Evolutionary conservation across 2,888 invertebrate genomes (phyloP).

Genomic region (Baronia brevicornis): DNA sequence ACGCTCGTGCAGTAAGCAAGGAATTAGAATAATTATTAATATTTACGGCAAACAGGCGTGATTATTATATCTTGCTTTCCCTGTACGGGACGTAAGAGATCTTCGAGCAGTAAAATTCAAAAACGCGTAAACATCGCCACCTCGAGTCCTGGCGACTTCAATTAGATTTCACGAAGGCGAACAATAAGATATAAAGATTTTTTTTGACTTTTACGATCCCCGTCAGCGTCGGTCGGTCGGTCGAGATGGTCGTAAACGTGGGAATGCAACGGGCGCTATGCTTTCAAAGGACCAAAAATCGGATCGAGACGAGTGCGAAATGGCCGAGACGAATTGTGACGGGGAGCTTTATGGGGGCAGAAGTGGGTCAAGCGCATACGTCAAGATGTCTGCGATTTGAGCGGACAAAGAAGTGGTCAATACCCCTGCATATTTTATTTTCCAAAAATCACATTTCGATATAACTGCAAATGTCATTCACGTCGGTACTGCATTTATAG

Average conservation of each 20-base stretch:
- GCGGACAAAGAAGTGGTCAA: no score
- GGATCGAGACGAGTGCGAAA: slow-evolving; percentile 39
- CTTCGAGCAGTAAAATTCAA: slow-evolving; percentile 50
- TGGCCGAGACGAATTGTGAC: slow-evolving; percentile 50
- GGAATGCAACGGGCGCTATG: slow-evolving; percentile 64
- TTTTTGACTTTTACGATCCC: slow-evolving; percentile 66
- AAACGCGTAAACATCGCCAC: slow-evolving; percentile 61
- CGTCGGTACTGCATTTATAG: no score
- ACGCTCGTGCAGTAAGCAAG: no score
- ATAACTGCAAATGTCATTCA: no score
- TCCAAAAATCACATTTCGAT: no score
- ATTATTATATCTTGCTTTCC: no score
- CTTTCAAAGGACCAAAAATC: slow-evolving; percentile 54
- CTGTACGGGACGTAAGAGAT: slow-evolving; percentile 44
- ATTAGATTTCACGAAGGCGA: slow-evolving; percentile 72
- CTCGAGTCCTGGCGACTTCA: slow-evolving; percentile 53
- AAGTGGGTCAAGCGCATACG: slow-evolving; percentile 55
- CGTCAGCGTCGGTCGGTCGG: slow-evolving; percentile 63
- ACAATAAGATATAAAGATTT: slow-evolving; percentile 76
- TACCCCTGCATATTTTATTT: no score
- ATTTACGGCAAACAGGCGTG: no score
- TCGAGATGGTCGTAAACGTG: slow-evolving; percentile 57
- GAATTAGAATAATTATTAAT: no score
- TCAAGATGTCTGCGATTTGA: no score
- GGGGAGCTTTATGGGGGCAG: slow-evolving; percentile 51